Evolutionary conservation across 2,797 vertebrate genomes (phyloP).

Genomic region (Hippopotamyrus pictus): DNA sequence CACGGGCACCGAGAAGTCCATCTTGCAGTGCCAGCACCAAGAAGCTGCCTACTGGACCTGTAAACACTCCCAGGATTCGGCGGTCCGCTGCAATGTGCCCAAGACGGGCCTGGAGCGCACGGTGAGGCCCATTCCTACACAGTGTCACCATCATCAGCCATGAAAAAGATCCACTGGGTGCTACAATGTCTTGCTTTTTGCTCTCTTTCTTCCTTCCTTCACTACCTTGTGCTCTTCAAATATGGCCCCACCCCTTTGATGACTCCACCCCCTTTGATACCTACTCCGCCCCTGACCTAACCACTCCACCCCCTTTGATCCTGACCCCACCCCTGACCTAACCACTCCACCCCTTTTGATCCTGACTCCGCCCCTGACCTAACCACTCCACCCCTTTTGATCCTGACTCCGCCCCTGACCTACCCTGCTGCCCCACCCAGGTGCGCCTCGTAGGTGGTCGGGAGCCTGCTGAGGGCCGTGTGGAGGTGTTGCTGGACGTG

Average conservation of each 20-base stretch:
- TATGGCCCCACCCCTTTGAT: not conserved
- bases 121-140: conserved; percentile 52
- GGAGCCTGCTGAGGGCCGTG: conserved; percentile 62
- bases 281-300: not conserved
- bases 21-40: conserved; percentile 71
- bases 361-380: not conserved
- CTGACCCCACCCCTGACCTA: not conserved
- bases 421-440: conserved; percentile 39
- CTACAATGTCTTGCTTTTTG: not conserved
- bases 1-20: conserved; percentile 67
- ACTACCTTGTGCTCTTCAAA: not conserved
- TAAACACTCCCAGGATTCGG: conserved; percentile 76
- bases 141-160: not conserved
- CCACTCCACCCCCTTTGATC: not conserved
- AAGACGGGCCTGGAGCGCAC: conserved; percentile 64
- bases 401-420: not conserved
- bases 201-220: not conserved
- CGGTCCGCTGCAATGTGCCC: conserved; percentile 82
- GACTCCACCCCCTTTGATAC: not conserved
- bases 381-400: not conserved
- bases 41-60: conserved; percentile 66
- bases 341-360: not conserved
- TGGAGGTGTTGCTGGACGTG: conserved; percentile 69
- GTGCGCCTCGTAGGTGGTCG: conserved; percentile 72
- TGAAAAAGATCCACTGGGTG: not conserved